Evolutionary conservation across 2,113 vertebrate species (phyloP).

Genomic region (Odocoileus hemionus): DNA sequence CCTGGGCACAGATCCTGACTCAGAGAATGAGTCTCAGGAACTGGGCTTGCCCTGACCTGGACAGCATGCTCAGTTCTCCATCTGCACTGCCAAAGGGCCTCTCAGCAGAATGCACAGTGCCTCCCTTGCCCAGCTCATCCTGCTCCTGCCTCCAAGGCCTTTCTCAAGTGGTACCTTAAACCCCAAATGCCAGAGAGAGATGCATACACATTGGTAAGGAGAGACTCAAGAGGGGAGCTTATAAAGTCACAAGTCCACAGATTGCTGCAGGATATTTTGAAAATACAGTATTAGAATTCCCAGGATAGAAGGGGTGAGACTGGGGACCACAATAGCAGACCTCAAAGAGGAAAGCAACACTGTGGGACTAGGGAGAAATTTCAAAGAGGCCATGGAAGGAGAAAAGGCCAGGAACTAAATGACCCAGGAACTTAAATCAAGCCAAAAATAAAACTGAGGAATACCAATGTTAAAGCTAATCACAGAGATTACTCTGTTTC

Average conservation of each 20-base stretch:
- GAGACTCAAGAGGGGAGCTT: neutral
- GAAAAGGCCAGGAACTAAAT: constrained; percentile 30
- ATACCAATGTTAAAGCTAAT: neutral
- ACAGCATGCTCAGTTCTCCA: neutral
- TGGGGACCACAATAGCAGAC: constrained; percentile 43
- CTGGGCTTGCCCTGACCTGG: neutral
- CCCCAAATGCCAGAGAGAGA: neutral
- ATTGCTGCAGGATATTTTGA: constrained; percentile 52
- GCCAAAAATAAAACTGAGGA: constrained; percentile 49
- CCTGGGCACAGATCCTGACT: neutral
- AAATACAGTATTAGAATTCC: constrained; percentile 49
- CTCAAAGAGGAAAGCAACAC: constrained; percentile 35
- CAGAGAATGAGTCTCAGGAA: neutral
- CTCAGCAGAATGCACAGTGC: neutral
- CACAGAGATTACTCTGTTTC: neutral
- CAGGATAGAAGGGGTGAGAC: neutral
- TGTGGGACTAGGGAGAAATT: constrained; percentile 31
- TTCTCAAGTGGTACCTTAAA: neutral
- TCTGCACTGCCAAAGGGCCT: neutral
- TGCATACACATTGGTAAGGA: neutral
- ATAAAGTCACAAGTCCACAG: constrained; percentile 27
- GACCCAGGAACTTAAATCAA: constrained; percentile 9
- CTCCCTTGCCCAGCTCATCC: neutral
- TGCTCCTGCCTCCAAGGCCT: neutral
- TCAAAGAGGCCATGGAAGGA: constrained; percentile 37